Conservation (phyloP, 1,140 invertebrate genomes). For the Camponotus vicinus region DNA sequence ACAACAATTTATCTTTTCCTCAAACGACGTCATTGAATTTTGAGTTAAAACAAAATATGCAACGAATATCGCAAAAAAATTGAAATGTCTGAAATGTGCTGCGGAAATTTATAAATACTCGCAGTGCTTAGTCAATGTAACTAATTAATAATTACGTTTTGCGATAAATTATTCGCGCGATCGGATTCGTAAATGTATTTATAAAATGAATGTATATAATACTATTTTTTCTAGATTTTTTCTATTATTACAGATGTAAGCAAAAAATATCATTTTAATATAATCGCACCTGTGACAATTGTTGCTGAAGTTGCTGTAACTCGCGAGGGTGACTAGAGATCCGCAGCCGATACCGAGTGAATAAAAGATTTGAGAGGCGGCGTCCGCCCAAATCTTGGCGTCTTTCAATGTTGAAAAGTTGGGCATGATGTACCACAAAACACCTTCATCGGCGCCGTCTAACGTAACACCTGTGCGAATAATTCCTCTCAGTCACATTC, state of each 20-base stretch:
- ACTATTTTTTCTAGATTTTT: not conserved
- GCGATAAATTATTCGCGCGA: conserved; percentile 27
- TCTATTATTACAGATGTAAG: too few relatives aligned
- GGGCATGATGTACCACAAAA: conserved; percentile 92
- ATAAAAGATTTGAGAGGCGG: conserved; percentile 91
- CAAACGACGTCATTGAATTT: conserved; percentile 20
- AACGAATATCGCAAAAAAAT: conserved; percentile 31
- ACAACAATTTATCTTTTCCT: not conserved
- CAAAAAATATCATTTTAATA: not conserved
- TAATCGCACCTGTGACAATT: conserved; percentile 88
- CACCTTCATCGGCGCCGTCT: conserved; percentile 90
- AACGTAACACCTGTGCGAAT: conserved; percentile 88
- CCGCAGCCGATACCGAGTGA: conserved; percentile 91
- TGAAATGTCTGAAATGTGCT: conserved; percentile 28
- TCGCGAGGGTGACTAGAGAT: conserved; percentile 91
- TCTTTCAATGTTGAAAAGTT: conserved; percentile 89
- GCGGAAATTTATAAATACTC: conserved; percentile 23
- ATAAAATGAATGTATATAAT: not conserved
- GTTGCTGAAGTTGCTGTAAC: conserved; percentile 91
- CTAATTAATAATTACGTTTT: conserved; percentile 31
- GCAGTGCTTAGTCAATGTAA: conserved; percentile 20
- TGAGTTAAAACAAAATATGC: conserved; percentile 17
- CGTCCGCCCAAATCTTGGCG: conserved; percentile 88
- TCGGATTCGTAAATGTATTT: not conserved
- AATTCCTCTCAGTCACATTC: conserved; percentile 1